These are phyloP conservation scores for Ectemnius cavifrons DNA, from an alignment of 2,888 invertebrate species.

Conservation along the genomic window DNA sequence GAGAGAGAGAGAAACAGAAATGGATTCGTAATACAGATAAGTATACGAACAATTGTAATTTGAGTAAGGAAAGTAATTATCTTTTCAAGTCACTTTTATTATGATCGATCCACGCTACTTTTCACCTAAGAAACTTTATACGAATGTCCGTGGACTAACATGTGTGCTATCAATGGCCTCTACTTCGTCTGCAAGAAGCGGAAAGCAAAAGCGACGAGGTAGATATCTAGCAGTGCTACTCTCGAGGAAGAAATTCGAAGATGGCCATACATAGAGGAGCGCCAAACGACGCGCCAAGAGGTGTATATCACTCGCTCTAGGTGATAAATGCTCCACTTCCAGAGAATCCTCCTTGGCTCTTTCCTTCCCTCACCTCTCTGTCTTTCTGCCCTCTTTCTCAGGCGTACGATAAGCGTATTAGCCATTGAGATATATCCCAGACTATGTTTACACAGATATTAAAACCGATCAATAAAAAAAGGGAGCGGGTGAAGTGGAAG, in stretches of 20 bases:
- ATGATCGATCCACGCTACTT: background rate
- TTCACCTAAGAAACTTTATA: background rate
- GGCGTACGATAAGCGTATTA: slow-evolving; percentile 58
- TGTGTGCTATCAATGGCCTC: too few species aligned
- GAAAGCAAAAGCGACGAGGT: too few species aligned
- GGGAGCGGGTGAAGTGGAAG: slow-evolving; percentile 21
- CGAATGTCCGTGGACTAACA: too few species aligned
- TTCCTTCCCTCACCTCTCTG: slow-evolving; percentile 50
- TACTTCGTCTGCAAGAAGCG: too few species aligned
- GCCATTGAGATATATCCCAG: slow-evolving; percentile 56
- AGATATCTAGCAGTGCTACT: too few species aligned
- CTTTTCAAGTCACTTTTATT: slow-evolving; percentile 7
- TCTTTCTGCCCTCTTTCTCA: too few species aligned
- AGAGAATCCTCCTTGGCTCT: slow-evolving; percentile 53
- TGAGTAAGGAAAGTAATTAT: slow-evolving; percentile 22
- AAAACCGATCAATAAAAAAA: slow-evolving; percentile 58
- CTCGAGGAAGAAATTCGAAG: slow-evolving; percentile 35
- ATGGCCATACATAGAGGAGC: slow-evolving; percentile 32
- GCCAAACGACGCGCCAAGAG: slow-evolving; percentile 45
- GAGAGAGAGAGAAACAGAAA: slow-evolving; percentile 25
- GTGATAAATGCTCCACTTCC: slow-evolving; percentile 62
- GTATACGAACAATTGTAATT: slow-evolving; percentile 14
- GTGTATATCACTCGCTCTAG: slow-evolving; percentile 57
- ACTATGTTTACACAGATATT: slow-evolving; percentile 61
- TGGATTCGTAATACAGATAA: slow-evolving; percentile 11